A percentile compares a stretch with the other conserved stretches of the same genome.
phyloP scores from a whole-genome alignment of 2,888 invertebrate species.

The Muscina levida region DNA sequence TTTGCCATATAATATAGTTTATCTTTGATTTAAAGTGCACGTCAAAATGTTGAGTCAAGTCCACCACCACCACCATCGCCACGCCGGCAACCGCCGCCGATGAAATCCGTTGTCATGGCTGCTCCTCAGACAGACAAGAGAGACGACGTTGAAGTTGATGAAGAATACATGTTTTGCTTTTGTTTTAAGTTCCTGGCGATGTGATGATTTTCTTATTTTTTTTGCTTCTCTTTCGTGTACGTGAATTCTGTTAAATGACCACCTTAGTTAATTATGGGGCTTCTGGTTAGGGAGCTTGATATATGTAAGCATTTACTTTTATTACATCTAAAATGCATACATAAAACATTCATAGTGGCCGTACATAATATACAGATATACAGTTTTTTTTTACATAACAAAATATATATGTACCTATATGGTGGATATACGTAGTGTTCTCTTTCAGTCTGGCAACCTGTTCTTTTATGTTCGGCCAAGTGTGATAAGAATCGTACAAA shows the following conservation, averaged over 20 bases:
- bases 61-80: background rate
- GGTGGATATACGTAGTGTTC: no score
- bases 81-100: background rate
- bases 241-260: slow-evolving; percentile 72
- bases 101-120: slow-evolving; percentile 5
- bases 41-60: slow-evolving; percentile 63
- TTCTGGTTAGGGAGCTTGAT: slow-evolving; percentile 71
- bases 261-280: slow-evolving; percentile 78
- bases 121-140: background rate
- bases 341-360: slow-evolving; percentile 17
- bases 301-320: slow-evolving; percentile 53
- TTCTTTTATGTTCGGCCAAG: slow-evolving; percentile 30
- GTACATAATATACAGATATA: background rate
- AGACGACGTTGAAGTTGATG: slow-evolving; percentile 33
- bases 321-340: slow-evolving; percentile 41
- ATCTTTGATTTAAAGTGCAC: slow-evolving; percentile 77
- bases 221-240: no score
- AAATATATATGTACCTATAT: no score
- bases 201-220: background rate
- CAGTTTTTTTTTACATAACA: slow-evolving; percentile 28
- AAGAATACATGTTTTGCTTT: slow-evolving; percentile 26
- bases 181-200: background rate
- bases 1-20: slow-evolving; percentile 78
- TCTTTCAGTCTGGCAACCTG: no score
- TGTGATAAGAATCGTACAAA: slow-evolving; percentile 55